Evolutionary conservation across 2,888 invertebrate genomes (phyloP), one percentile per base, ranked within the genome.

Genomic region (Bombyx huttoni): DNA sequence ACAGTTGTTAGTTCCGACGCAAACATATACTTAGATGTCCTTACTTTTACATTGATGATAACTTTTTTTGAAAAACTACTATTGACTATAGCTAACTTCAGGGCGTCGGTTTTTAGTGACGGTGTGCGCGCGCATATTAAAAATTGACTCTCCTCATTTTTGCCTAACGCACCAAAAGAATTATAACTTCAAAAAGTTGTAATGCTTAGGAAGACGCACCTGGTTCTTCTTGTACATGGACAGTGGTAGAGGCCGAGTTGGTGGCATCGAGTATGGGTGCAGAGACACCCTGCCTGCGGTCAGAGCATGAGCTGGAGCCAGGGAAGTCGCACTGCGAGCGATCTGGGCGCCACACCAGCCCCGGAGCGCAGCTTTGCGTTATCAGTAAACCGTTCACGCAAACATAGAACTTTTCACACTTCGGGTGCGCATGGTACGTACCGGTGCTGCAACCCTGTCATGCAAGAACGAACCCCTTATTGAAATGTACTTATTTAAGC

Each of bases 321-420:
- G 92, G 92, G 92, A 94, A 95, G 75, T 96, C 95, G 67, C 96
- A 96, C 64, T 92, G 92, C 12, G 90, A 89, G 7, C 84, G 81
- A 7, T 91, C 87, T 8, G 89, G 85, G 61, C 92, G 91, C 92
- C 95, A 96, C 55, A 92, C 92, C 1, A 96, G 87, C 1, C 94
- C 93, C 0, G 94, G 92, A 0, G 94, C 94, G 67, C 96, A 96
- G 52, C 90, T 90, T 64, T 93, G 94, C 0, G 91, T 78, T 3
- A 94, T 89, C 51, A 94, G 78, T n/a, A 90, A 78, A 0, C 92
- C 92, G 73, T 95, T 94, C 9, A 94, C 93, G 70, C 96, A 96
- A 14, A 96, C 91, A 65, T 92, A 92, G 76, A 94, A 96, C 63
- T 90, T 91, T 52, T 91, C 91, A 65, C 96, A 96, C 50, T 91